A percentile compares a stretch with the other conserved stretches of the same genome.
Conservation (phyloP, 2,888 invertebrate species). For the Clistopyga incitator region DNA sequence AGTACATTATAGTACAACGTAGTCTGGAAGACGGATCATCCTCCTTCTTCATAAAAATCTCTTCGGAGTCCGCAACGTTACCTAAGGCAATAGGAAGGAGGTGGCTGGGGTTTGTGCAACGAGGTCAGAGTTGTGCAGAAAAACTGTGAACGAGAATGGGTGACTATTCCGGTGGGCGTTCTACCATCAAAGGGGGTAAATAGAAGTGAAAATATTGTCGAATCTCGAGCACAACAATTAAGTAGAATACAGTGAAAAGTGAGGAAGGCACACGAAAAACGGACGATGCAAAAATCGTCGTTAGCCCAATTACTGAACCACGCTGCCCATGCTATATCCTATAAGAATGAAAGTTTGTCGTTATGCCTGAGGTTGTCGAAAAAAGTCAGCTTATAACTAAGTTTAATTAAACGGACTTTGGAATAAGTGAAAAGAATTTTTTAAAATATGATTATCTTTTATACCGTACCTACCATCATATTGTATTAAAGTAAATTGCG, state of each 20-base stretch:
- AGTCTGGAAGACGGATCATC: conserved; percentile 29
- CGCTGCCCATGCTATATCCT: conserved; percentile 9
- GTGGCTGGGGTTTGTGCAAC: background rate
- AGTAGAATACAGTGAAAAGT: conserved; percentile 46
- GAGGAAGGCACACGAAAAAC: background rate
- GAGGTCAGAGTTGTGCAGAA: conserved; percentile 27
- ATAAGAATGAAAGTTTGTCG: conserved; percentile 47
- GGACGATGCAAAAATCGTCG: conserved; percentile 17
- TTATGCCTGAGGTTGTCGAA: conserved; percentile 38
- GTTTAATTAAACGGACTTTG: conserved; percentile 65
- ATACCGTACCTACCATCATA: conserved; percentile 9
- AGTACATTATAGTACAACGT: conserved; percentile 16
- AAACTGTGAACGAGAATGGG: conserved; percentile 9
- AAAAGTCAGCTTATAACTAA: conserved; percentile 52
- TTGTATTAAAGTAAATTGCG: conserved; percentile 16
- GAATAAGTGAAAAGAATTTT: conserved; percentile 65
- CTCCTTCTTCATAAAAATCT: conserved; percentile 37
- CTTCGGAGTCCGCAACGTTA: conserved; percentile 22
- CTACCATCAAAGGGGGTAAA: conserved; percentile 1
- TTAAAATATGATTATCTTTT: conserved; percentile 16
- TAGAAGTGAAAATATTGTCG: conserved; percentile 21
- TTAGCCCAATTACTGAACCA: conserved; percentile 4
- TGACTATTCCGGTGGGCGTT: conserved; percentile 31
- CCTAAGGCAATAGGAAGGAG: conserved; percentile 5
- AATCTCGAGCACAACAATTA: conserved; percentile 52